These are phyloP conservation scores for Phenganax subtilis DNA, from an alignment of 92 coral and sea anemone species.

Conservation along the genomic window DNA sequence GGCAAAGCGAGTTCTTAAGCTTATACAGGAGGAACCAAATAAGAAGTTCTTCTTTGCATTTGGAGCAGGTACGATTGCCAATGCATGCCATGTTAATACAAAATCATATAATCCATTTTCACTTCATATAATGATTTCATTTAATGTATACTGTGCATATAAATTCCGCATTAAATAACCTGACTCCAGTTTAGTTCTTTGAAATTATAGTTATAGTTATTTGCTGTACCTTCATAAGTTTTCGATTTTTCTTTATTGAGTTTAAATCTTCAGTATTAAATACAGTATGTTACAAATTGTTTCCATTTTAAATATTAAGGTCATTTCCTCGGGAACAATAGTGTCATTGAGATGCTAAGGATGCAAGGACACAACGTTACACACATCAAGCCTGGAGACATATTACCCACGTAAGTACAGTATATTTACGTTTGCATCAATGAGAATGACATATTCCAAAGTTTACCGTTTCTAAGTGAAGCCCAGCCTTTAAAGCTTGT, in stretches of 20 bases:
- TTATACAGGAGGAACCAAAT: slow-evolving; percentile 59
- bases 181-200: too few relatives aligned
- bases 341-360: slow-evolving; percentile 77
- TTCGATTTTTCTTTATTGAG: too few relatives aligned
- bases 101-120: neutral
- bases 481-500: too few relatives aligned
- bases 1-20: slow-evolving; percentile 79
- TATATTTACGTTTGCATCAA: too few relatives aligned
- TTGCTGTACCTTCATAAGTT: too few relatives aligned
- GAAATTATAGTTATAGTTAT: too few relatives aligned
- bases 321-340: slow-evolving; percentile 93
- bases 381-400: slow-evolving; percentile 61
- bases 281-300: neutral
- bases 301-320: slow-evolving; percentile 45
- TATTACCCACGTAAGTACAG: slow-evolving; percentile 59
- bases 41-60: slow-evolving; percentile 90
- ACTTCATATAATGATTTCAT: neutral
- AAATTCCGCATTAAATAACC: too few relatives aligned
- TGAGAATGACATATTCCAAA: neutral
- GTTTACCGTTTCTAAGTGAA: neutral
- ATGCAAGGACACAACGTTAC: slow-evolving; percentile 69
- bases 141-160: too few relatives aligned
- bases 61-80: slow-evolving; percentile 73
- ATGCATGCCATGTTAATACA: neutral
- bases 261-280: too few relatives aligned